Evolutionary conservation across 1,140 invertebrate genomes (phyloP).

Genomic region (Leptoteleia sp.): DNA sequence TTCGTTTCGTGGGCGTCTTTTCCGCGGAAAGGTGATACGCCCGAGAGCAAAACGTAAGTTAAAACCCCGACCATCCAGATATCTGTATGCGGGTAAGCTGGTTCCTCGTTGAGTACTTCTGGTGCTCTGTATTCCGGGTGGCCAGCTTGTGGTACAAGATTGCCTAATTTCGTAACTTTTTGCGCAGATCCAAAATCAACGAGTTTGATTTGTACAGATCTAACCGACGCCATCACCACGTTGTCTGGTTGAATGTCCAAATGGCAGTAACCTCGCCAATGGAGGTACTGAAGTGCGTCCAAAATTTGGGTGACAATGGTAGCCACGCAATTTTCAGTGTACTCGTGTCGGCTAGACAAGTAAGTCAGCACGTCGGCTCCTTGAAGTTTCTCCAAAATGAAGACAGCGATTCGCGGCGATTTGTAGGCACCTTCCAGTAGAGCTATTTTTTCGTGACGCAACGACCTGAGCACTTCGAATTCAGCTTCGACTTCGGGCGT

Average conservation of each 20-base stretch:
- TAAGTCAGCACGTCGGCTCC: slow-evolving; percentile 95
- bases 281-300: slow-evolving; percentile 94
- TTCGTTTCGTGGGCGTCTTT: slow-evolving; percentile 91
- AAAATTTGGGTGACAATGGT: slow-evolving; percentile 91
- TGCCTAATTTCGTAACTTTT: slow-evolving; percentile 89
- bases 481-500: slow-evolving; percentile 87
- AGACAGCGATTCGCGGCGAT: slow-evolving; percentile 84
- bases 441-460: slow-evolving; percentile 93
- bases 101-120: slow-evolving; percentile 93
- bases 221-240: slow-evolving; percentile 94
- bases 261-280: slow-evolving; percentile 95
- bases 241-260: slow-evolving; percentile 98
- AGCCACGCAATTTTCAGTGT: slow-evolving; percentile 94
- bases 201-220: slow-evolving; percentile 93
- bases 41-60: slow-evolving; percentile 96
- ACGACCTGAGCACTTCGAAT: slow-evolving; percentile 89
- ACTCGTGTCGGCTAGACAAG: slow-evolving; percentile 91
- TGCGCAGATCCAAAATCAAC: slow-evolving; percentile 94
- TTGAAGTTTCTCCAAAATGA: slow-evolving; percentile 93
- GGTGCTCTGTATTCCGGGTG: slow-evolving; percentile 92
- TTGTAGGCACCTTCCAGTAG: slow-evolving; percentile 88
- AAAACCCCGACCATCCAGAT: slow-evolving; percentile 97
- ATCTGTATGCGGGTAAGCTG: slow-evolving; percentile 93
- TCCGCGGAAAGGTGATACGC: slow-evolving; percentile 95
- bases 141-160: slow-evolving; percentile 85